Conservation (phyloP, 1,140 invertebrate genomes). For the Orius insidiosus region DNA sequence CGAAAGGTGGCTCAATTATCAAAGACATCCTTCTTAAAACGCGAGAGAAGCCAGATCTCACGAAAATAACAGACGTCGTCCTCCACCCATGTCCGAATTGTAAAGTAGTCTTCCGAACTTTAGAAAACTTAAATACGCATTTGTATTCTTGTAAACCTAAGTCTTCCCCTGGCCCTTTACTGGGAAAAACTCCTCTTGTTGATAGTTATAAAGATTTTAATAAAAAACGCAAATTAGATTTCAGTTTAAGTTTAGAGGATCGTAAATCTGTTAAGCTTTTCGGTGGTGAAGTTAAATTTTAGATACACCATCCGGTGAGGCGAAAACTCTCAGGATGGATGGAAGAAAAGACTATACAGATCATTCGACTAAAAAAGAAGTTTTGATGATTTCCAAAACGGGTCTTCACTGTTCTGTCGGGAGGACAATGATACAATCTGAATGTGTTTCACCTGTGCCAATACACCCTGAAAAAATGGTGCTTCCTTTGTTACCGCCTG, state of each 20-base stretch:
- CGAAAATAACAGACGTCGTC: constrained; percentile 5
- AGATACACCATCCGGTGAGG: constrained; percentile 42
- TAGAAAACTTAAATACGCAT: constrained; percentile 50
- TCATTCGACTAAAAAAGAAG: constrained; percentile 10
- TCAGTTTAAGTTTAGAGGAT: background rate
- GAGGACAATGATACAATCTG: constrained; percentile 26
- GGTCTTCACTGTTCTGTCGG: constrained; percentile 26
- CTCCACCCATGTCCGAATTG: constrained; percentile 34
- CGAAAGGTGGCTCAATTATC: constrained; percentile 36
- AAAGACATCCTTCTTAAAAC: constrained; percentile 65
- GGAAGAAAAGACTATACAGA: constrained; percentile 14
- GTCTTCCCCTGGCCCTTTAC: constrained; percentile 57
- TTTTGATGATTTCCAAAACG: constrained; percentile 28
- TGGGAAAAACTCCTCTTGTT: constrained; percentile 61
- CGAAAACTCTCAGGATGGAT: constrained; percentile 52
- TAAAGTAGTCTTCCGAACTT: constrained; percentile 43
- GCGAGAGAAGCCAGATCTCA: constrained; percentile 22
- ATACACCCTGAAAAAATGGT: constrained; percentile 31
- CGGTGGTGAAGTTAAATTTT: constrained; percentile 60
- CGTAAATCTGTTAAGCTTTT: constrained; percentile 32
- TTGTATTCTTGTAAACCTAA: constrained; percentile 51
- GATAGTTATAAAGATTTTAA: constrained; percentile 27
- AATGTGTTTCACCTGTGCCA: constrained; percentile 17
- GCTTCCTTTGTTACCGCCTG: constrained; percentile 35
- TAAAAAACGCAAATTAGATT: constrained; percentile 15